Conservation (phyloP, 2,888 invertebrate genomes). For the Nephrotoma flavescens region DNA sequence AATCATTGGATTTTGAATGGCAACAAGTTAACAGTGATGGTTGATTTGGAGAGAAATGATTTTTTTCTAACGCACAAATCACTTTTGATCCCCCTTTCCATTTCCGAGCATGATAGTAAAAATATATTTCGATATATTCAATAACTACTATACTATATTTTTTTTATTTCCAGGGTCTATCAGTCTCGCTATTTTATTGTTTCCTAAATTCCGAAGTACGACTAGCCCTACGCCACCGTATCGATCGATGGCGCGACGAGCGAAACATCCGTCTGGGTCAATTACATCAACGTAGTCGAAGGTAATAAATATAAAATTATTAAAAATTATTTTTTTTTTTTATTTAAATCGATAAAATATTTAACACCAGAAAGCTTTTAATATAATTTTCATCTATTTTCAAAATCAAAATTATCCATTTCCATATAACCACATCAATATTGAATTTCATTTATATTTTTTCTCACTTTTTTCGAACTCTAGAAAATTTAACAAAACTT, state of each 20-base stretch:
- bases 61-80: too few relatives aligned
- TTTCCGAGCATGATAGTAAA: too few relatives aligned
- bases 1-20: too few relatives aligned
- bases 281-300: slow-evolving; percentile 24
- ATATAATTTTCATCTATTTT: background rate
- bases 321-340: background rate
- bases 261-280: slow-evolving; percentile 25
- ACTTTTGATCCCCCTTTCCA: too few relatives aligned
- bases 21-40: too few relatives aligned
- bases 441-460: background rate
- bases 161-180: slow-evolving; percentile 53
- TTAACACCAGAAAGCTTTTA: background rate
- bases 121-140: too few relatives aligned
- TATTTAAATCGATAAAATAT: background rate
- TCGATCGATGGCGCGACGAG: slow-evolving; percentile 29
- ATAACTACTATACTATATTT: too few relatives aligned
- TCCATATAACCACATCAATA: background rate
- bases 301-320: slow-evolving; percentile 17
- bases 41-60: too few relatives aligned
- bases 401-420: background rate
- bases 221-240: slow-evolving; percentile 65
- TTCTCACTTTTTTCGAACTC: background rate
- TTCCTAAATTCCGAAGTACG: slow-evolving; percentile 87
- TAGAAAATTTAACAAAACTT: background rate
- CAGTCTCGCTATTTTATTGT: slow-evolving; percentile 82